phyloP scores from a whole-genome alignment of 2,888 invertebrate genomes.

The Seladonia tumulorum region DNA sequence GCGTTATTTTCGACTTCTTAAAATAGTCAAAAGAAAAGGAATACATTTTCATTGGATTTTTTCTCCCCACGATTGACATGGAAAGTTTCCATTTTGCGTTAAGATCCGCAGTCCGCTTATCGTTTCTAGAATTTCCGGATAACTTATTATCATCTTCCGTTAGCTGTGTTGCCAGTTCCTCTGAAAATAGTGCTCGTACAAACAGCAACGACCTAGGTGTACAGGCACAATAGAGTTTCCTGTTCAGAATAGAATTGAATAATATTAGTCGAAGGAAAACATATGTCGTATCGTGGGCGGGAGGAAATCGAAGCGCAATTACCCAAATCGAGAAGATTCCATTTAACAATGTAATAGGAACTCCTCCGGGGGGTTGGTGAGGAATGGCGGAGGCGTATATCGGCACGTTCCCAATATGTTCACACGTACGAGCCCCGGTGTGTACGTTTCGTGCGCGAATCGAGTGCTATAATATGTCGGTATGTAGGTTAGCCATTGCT shows the following conservation, averaged over 20 bases:
- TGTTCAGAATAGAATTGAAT: not conserved
- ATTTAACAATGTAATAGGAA: constrained; percentile 15
- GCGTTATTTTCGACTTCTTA: too few relatives aligned
- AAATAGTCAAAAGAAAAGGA: too few relatives aligned
- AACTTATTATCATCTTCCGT: too few relatives aligned
- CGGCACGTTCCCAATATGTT: constrained; percentile 18
- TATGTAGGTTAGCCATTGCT: constrained; percentile 76
- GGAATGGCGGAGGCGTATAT: constrained; percentile 19
- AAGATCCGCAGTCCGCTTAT: too few relatives aligned
- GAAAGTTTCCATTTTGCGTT: too few relatives aligned
- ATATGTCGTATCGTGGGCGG: not conserved
- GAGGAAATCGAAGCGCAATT: not conserved
- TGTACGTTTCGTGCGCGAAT: constrained; percentile 31
- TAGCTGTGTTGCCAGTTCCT: not conserved
- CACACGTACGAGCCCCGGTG: not conserved
- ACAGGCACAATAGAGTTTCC: not conserved
- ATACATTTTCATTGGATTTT: too few relatives aligned
- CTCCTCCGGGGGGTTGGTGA: not conserved
- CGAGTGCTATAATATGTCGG: constrained; percentile 63
- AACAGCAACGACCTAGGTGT: not conserved
- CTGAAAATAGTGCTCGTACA: not conserved
- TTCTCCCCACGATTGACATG: too few relatives aligned
- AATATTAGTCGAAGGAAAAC: not conserved
- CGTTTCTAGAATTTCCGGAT: too few relatives aligned
- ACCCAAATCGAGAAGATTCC: constrained; percentile 8